Percentiles rank a stretch among this genome's conserved stretches.
Evolutionary conservation across 2,113 vertebrate species (phyloP).

Genomic region (Hyperoodon ampullatus): DNA sequence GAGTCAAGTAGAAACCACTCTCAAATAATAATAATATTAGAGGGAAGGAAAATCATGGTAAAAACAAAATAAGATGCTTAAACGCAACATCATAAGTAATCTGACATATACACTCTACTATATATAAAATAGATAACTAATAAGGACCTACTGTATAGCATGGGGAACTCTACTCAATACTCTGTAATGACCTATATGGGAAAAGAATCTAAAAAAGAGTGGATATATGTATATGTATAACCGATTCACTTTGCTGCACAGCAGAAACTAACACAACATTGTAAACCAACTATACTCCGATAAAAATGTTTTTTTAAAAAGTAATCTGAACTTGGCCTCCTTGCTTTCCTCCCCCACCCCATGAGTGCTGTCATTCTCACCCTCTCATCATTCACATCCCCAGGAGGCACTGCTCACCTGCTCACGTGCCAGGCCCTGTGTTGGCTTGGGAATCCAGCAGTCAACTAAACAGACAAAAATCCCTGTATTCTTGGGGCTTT

Average conservation of each 20-base stretch:
- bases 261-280: background rate
- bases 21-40: background rate
- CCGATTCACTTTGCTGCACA: background rate
- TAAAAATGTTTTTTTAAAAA: background rate
- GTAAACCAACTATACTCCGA: background rate
- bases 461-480: background rate
- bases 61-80: background rate
- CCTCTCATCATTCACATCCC: background rate
- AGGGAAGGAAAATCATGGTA: background rate
- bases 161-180: background rate
- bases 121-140: background rate
- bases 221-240: background rate
- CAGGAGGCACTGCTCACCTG: rapidly evolving
- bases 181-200: background rate
- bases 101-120: background rate
- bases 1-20: background rate
- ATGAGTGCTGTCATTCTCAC: no score
- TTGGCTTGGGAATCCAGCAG: background rate
- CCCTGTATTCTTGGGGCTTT: background rate
- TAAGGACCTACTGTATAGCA: background rate
- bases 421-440: rapidly evolving
- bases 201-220: background rate
- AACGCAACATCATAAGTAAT: background rate
- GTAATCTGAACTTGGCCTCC: background rate
- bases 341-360: rapidly evolving